A percentile compares a stretch with the other conserved stretches of the same genome.
Conservation (phyloP, 1,140 invertebrate species). For the Batillaria attramentaria region DNA sequence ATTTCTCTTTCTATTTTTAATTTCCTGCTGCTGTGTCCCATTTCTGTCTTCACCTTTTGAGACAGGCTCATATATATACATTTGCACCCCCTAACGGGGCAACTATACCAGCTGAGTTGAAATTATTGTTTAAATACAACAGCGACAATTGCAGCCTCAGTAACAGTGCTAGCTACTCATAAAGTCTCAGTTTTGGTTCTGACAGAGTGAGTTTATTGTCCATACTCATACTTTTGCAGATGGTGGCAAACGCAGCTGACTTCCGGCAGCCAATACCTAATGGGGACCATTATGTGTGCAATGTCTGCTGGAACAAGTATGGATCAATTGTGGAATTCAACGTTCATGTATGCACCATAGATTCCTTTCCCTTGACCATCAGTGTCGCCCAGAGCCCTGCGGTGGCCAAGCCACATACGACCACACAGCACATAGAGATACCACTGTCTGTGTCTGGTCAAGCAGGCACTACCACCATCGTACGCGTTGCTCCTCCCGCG, state of each 20-base stretch:
- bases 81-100: no score
- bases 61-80: no score
- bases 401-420: neutral
- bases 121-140: neutral
- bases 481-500: neutral
- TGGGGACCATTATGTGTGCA: slow-evolving; percentile 12
- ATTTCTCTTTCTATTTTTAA: no score
- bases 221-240: neutral
- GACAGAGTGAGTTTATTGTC: neutral
- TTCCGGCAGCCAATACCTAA: slow-evolving; percentile 11
- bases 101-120: neutral
- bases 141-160: neutral
- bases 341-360: slow-evolving; percentile 18
- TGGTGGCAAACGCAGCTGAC: neutral
- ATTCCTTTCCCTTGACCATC: slow-evolving; percentile 2
- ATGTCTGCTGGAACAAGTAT: slow-evolving; percentile 16
- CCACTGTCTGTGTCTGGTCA: neutral
- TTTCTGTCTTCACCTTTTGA: no score
- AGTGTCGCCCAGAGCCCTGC: neutral
- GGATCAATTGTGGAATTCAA: slow-evolving; percentile 17
- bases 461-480: neutral
- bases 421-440: neutral
- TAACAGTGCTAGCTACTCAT: neutral
- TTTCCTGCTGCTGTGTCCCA: no score
- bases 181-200: neutral